Conservation (phyloP, 2,797 vertebrate genomes). For the Brachymystax lenok region DNA sequence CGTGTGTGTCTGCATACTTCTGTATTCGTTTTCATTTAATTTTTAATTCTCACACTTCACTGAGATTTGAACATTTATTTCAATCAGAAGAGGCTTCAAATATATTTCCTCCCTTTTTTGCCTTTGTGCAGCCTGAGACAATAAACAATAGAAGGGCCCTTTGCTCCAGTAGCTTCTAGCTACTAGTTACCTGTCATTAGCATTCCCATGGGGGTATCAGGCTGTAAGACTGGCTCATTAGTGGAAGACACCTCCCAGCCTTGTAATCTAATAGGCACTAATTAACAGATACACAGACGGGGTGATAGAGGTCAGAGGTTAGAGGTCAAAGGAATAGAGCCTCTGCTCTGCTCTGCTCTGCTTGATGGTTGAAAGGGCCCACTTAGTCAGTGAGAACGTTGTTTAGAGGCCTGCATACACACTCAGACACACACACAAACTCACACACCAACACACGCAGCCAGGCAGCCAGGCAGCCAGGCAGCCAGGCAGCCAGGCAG, state of each 20-base stretch:
- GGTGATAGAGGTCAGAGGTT: not conserved
- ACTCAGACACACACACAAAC: not conserved
- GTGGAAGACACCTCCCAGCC: not conserved
- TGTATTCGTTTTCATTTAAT: not conserved
- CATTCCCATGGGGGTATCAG: not conserved
- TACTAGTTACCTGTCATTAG: slow-evolving; percentile 2
- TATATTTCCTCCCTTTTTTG: not conserved
- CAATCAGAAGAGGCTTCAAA: not conserved
- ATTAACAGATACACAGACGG: slow-evolving; percentile 1
- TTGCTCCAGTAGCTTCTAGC: not conserved
- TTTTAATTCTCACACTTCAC: not conserved
- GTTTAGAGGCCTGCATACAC: not conserved
- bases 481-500: too few species aligned
- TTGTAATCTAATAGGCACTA: not conserved
- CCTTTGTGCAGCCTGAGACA: not conserved
- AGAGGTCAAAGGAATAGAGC: not conserved
- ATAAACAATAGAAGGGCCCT: not conserved
- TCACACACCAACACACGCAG: not conserved
- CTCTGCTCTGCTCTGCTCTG: not conserved
- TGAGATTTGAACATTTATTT: not conserved
- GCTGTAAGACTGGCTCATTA: not conserved
- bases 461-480: too few species aligned
- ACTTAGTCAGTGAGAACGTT: not conserved
- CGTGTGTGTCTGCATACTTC: not conserved
- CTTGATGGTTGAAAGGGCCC: not conserved